Base-by-base conservation (phyloP, 2,888 invertebrate species). In the Pterostichus niger region DNA sequence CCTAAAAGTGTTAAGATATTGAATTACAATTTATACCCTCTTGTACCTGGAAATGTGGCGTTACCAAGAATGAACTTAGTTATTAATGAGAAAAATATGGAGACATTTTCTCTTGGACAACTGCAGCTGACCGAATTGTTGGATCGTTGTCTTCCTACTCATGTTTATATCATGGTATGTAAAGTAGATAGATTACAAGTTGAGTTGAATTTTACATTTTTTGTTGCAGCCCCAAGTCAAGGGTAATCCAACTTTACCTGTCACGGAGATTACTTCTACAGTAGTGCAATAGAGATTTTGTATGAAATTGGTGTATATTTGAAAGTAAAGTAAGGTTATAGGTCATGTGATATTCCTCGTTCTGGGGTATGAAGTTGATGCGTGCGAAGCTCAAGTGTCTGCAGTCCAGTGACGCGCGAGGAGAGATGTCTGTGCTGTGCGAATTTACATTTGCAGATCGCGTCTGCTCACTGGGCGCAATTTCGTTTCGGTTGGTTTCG, bases 1-100 rank as follows among this genome's bases (percentile, higher is more conserved):
- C 95, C 95, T 0, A 91, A 92, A 84, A 93, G 92, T 49, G 91
- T 90, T 83, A 92, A 93, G 84, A 92, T 92, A 84, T 88, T 95
- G 49, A 92, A 93, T 86, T 97, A 96, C 91, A 96, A 96, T 88
- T 91, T 97, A 84, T 95, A 96, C 86, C 97, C 97, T 0, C 90
- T 96, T 85, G 91, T 94, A 71, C 92, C 95, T 9, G 96, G 96
- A 2, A 93, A 93, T 88, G 94, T 95, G n/a, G 91, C 92, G 2
- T 92, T 95, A 82, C 95, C 96, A 0, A 91, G 92, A 86, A 90
- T 93, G 88, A 90, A 91, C 88, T 90, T 93, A 49, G 90, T 90
- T 15, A 87, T 93, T 35, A 88, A 92, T 1, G 92, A 92, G 84
- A 87, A 87, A 61, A 86, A 87, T 75, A 85, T 87, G 2, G 90